A percentile compares a stretch with the other conserved stretches of the same genome.
Evolutionary conservation across 2,113 vertebrate genomes (phyloP).

Genomic region (Paradisaea rubra): DNA sequence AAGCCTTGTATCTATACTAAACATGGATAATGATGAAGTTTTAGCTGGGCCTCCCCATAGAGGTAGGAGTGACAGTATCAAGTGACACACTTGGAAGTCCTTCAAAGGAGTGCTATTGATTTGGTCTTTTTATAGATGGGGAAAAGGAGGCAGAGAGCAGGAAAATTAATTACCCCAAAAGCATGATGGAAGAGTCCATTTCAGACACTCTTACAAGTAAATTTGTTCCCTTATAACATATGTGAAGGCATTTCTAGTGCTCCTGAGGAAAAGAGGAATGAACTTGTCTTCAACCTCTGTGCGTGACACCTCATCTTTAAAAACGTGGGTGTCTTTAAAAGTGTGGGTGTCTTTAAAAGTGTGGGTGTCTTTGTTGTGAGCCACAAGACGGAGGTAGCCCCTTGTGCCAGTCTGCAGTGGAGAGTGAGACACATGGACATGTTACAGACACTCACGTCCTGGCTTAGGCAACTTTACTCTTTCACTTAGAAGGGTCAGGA

Average conservation of each 20-base stretch:
- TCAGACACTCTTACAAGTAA: background rate
- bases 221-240: background rate
- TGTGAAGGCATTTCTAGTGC: background rate
- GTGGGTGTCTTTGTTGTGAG: background rate
- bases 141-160: background rate
- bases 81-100: background rate
- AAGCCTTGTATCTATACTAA: background rate
- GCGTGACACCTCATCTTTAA: background rate
- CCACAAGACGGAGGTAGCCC: background rate
- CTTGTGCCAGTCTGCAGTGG: background rate
- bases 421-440: fast-evolving
- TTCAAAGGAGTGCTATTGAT: background rate
- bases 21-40: background rate
- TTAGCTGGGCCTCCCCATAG: background rate
- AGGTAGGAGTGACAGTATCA: background rate
- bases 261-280: background rate
- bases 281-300: background rate
- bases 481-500: background rate
- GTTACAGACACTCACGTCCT: background rate
- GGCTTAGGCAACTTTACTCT: background rate
- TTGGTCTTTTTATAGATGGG: background rate
- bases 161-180: background rate
- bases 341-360: background rate
- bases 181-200: background rate
- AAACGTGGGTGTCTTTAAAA: background rate